Conservation (phyloP, 1,140 invertebrate genomes). For the Drosophila miranda region DNA sequence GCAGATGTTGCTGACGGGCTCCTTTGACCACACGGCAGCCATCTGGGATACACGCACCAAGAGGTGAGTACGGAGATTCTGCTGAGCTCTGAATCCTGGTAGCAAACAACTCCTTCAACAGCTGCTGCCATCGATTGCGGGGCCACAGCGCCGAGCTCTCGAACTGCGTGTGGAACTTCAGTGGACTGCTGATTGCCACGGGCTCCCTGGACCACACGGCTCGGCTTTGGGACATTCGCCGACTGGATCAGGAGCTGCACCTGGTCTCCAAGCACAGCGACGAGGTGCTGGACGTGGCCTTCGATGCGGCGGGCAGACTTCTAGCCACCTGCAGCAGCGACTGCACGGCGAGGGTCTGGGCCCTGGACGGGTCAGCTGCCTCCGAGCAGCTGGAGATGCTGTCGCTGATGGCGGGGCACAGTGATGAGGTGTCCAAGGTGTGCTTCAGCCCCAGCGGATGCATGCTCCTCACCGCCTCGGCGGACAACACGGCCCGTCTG, state of each 20-base stretch:
- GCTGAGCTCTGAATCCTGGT: not conserved
- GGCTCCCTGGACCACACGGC: constrained; percentile 89
- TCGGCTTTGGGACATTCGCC: constrained; percentile 88
- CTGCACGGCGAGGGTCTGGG: constrained; percentile 87
- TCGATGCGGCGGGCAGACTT: constrained; percentile 87
- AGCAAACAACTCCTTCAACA: constrained; percentile 57
- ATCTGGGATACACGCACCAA: constrained; percentile 89
- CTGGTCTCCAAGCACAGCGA: constrained; percentile 87
- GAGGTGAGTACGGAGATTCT: constrained; percentile 83
- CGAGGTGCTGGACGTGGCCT: constrained; percentile 90
- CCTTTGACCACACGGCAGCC: constrained; percentile 89
- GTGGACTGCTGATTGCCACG: constrained; percentile 87
- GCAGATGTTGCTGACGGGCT: constrained; percentile 88
- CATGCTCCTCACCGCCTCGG: constrained; percentile 88
- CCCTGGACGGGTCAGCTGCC: constrained; percentile 79
- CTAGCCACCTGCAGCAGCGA: constrained; percentile 89
- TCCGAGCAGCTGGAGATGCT: constrained; percentile 85
- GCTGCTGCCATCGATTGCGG: constrained; percentile 85
- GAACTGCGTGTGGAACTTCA: constrained; percentile 89
- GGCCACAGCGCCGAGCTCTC: constrained; percentile 90
- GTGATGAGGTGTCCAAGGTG: constrained; percentile 91
- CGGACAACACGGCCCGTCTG: constrained; percentile 88
- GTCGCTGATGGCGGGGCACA: constrained; percentile 87
- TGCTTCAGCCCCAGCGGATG: constrained; percentile 90
- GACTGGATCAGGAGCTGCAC: constrained; percentile 84